Percentiles rank a stretch among this genome's conserved stretches.
These are phyloP conservation scores for Ashinkailepas kermadecensis DNA, from an alignment of 2,888 invertebrate species.

Conservation along the genomic window DNA sequence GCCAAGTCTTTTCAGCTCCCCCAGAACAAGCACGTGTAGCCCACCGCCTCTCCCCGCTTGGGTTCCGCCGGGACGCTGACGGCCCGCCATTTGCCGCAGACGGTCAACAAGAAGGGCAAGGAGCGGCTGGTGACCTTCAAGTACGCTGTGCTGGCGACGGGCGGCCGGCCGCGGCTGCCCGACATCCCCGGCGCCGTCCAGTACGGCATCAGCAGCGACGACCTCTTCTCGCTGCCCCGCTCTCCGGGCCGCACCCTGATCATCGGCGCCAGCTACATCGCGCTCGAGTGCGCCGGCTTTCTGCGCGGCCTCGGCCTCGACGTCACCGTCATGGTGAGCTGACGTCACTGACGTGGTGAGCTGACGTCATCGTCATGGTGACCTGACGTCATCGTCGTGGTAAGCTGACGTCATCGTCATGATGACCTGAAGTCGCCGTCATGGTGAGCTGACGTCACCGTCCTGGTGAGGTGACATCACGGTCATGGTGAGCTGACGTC, in stretches of 20 bases:
- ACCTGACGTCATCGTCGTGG: too few relatives aligned
- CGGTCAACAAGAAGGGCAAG: slow-evolving; percentile 41
- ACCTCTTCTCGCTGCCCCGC: slow-evolving; percentile 48
- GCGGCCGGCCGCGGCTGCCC: slow-evolving; percentile 48
- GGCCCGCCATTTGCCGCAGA: slow-evolving; percentile 26
- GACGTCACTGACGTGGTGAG: not conserved
- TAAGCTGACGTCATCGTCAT: too few relatives aligned
- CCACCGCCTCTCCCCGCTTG: too few relatives aligned
- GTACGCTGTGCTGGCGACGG: slow-evolving; percentile 48
- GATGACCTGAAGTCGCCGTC: too few relatives aligned
- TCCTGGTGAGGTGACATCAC: too few relatives aligned
- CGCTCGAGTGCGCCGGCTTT: slow-evolving; percentile 53
- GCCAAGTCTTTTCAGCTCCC: too few relatives aligned
- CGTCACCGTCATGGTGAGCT: slow-evolving; percentile 46
- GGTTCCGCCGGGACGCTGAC: too few relatives aligned
- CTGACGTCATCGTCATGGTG: too few relatives aligned
- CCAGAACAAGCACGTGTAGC: too few relatives aligned
- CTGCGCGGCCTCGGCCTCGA: slow-evolving; percentile 44
- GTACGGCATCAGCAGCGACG: slow-evolving; percentile 50
- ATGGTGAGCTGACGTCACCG: too few relatives aligned
- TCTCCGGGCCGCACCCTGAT: slow-evolving; percentile 50
- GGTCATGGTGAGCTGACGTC: too few relatives aligned
- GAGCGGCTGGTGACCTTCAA: slow-evolving; percentile 43
- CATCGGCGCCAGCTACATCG: slow-evolving; percentile 53
- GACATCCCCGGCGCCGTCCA: slow-evolving; percentile 45